These are phyloP conservation scores for Drosophila pseudoananassae DNA, from an alignment of 1,140 invertebrate species.

Conservation along the genomic window DNA sequence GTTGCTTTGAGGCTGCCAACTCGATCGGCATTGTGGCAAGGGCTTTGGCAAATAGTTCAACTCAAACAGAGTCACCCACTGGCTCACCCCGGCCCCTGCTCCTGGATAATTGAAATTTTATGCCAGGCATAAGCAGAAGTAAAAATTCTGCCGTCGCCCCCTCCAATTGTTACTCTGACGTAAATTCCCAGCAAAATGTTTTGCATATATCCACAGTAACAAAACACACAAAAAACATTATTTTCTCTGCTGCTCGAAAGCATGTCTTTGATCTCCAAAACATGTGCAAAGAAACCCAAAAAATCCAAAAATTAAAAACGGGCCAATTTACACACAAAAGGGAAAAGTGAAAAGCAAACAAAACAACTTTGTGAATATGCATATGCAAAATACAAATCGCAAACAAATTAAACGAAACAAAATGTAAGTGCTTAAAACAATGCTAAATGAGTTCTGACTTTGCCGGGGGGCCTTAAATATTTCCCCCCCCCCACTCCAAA, in stretches of 20 bases:
- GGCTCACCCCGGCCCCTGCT: neutral
- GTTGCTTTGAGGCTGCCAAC: slow-evolving; percentile 75
- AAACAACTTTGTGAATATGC: slow-evolving; percentile 37
- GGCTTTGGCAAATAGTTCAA: slow-evolving; percentile 47
- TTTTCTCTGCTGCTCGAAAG: slow-evolving; percentile 56
- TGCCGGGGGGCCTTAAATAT: slow-evolving; percentile 46
- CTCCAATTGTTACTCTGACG: slow-evolving; percentile 49
- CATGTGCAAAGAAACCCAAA: slow-evolving; percentile 31
- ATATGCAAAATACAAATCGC: slow-evolving; percentile 44
- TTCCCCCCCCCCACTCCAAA: too few relatives aligned
- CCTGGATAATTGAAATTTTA: slow-evolving; percentile 59
- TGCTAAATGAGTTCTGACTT: slow-evolving; percentile 56
- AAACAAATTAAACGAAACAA: slow-evolving; percentile 49
- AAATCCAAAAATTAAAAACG: slow-evolving; percentile 48
- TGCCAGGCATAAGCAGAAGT: slow-evolving; percentile 27
- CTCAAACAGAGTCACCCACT: slow-evolving; percentile 52
- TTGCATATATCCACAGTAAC: slow-evolving; percentile 37
- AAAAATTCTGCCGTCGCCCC: slow-evolving; percentile 16
- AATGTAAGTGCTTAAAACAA: slow-evolving; percentile 67
- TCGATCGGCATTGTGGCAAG: slow-evolving; percentile 35
- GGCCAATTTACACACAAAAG: slow-evolving; percentile 59
- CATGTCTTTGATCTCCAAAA: slow-evolving; percentile 81
- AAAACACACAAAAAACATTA: slow-evolving; percentile 27
- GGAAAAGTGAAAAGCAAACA: slow-evolving; percentile 31
- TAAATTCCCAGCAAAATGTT: slow-evolving; percentile 73